Base-by-base conservation (phyloP, 2,113 vertebrate species). In the Telmatochromis brachygnathus region DNA sequence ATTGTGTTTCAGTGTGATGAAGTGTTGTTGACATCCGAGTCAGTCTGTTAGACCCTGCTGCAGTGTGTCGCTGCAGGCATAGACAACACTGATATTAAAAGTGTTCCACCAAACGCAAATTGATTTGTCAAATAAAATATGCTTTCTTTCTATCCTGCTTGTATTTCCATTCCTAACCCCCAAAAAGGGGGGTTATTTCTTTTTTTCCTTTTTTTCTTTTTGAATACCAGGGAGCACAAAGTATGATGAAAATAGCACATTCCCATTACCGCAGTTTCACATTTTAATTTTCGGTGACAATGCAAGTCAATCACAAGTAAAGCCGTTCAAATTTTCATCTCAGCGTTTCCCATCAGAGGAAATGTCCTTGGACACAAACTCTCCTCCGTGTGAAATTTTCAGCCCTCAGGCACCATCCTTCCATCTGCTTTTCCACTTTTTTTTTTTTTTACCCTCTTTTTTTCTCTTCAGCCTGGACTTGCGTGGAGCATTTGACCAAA, bases 51-150 rank as follows among this genome's bases (percentile, higher is more conserved):
- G 87, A 85, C 60, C 26, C 56, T 54, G 87, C 85, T 87, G 92
- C 89, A 79, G 89, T 80, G 82, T 89, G 82, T 80, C 33, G 51
- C 86, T 87, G 83, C 90, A 84, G 79, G 84, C 51, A 26, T 84
- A 88, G 85, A 83, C 54, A 2, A 56, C 84, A 60, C 75, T 88
- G 82, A 81, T 83, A 84, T 88, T 47, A 85, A 85, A 90, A 90
- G 89, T 93, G 88, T 93, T 91, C 37, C 62, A 58, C 81, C 80
- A 90, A 87, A 86, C 84, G 42, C 54, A 75, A 85, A 86, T 33
- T 60, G 80, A 91, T 89, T 89, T 93, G 91, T 94, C 84, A 85
- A 94, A 95, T 95, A 93, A 94, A 95, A 88, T 49, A 80, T 93
- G 83, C 87, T 92, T 92, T 91, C 80, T 95, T 93, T 93, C 82